Evolutionary conservation across 2,888 invertebrate species (phyloP), one percentile per base, ranked within the genome.

Genomic region (Cerceris rybyensis): DNA sequence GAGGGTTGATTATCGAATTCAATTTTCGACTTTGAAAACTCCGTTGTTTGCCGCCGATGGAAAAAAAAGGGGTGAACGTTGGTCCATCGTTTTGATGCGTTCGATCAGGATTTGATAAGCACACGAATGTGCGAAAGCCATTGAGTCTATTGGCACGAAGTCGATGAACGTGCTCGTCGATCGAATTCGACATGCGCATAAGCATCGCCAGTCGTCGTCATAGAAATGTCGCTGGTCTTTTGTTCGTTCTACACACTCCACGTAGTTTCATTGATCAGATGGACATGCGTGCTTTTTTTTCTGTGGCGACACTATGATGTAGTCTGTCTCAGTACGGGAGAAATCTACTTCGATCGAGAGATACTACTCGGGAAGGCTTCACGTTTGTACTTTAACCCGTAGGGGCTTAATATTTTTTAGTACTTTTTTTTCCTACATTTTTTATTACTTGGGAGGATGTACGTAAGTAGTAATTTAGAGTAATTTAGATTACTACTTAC

Each of bases 181-280:
- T 84, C 77, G 67, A 77, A 83, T 77, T 75, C 59, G 77, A 66
- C 83, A 83, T 81, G 82, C 81, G 84, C 81, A 84, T 61, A 68
- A 66, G 75, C 69, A 66, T 54, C 60, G 65, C 57, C 59, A 58
- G 13, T 63, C n/a, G 43, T 69, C 59, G 70, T 70, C 70, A 68
- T 61, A 67, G 60, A 82, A 72, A 75, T 75, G 41, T 16, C 46
- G 39, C 46, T 59, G 43, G 60, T 60, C 60, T 69, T 70, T 73
- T 60, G 55, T 64, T 59, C 41, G 16, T 42, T 41, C 52, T 17
- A 8, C 13, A 14, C 42, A 55, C 17, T 0, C 52, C 61, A 41
- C 50, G 28, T 28, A 46, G 13, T 73, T 58, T 60, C 63, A 71
- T 67, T 75, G 67, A 69, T 78, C 74, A 81, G 58, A 60, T 65